phyloP scores from a whole-genome alignment of 2,888 invertebrate genomes.

The Acleris literana region DNA sequence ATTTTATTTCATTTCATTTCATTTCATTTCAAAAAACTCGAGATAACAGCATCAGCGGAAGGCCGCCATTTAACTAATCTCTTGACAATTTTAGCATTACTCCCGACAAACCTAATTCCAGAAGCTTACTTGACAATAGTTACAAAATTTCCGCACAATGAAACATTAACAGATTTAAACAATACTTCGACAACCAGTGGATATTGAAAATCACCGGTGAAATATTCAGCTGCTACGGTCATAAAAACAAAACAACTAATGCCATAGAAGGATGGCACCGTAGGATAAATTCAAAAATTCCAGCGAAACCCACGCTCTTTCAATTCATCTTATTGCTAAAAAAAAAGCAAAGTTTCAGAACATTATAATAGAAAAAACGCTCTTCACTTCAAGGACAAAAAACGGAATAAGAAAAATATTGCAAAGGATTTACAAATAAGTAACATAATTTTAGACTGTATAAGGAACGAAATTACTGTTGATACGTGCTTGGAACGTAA shows the following conservation, averaged over 20 bases:
- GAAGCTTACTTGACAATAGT: too few relatives aligned
- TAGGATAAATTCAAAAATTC: background rate
- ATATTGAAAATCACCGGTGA: too few relatives aligned
- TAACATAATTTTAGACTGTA: background rate
- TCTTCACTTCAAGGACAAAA: background rate
- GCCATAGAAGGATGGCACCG: background rate
- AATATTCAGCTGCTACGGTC: background rate
- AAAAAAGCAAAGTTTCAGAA: slow-evolving; percentile 2
- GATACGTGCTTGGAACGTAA: background rate
- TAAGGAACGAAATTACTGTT: background rate
- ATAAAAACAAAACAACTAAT: slow-evolving; percentile 7
- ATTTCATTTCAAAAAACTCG: slow-evolving; percentile 8
- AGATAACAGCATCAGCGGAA: background rate
- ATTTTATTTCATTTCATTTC: too few relatives aligned
- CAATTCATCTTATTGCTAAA: background rate
- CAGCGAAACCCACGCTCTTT: background rate
- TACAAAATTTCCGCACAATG: too few relatives aligned
- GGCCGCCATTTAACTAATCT: background rate
- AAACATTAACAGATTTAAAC: too few relatives aligned
- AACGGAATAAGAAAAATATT: background rate
- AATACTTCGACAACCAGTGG: too few relatives aligned
- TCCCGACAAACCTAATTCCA: background rate
- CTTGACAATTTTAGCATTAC: background rate
- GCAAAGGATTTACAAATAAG: background rate
- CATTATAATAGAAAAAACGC: background rate